Evolutionary conservation across 1,140 invertebrate genomes (phyloP).

Genomic region (Lycorma delicatula): DNA sequence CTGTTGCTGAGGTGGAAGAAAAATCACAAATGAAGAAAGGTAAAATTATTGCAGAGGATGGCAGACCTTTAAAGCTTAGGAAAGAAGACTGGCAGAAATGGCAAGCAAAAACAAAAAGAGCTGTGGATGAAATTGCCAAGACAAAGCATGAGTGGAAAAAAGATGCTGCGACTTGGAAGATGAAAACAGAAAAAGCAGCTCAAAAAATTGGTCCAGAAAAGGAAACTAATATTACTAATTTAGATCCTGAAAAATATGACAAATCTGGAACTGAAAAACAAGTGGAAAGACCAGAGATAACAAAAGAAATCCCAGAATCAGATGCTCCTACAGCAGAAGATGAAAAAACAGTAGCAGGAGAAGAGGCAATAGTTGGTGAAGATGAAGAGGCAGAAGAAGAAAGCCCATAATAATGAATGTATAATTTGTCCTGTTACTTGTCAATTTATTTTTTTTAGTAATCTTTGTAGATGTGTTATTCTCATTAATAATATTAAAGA

Average conservation of each 20-base stretch:
- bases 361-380: neutral
- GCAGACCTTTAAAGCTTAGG: neutral
- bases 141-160: neutral
- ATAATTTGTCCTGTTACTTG: too few relatives aligned
- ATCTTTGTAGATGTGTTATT: too few relatives aligned
- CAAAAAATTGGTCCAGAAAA: neutral
- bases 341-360: neutral
- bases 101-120: neutral
- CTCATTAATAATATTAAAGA: too few relatives aligned
- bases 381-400: neutral
- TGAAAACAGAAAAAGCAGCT: neutral
- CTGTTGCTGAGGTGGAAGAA: neutral
- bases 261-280: too few relatives aligned
- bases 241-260: too few relatives aligned
- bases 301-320: too few relatives aligned
- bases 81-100: neutral
- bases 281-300: too few relatives aligned
- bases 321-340: too few relatives aligned
- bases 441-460: too few relatives aligned
- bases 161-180: neutral
- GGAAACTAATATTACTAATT: too few relatives aligned
- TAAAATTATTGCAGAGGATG: neutral
- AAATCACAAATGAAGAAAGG: neutral
- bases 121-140: neutral
- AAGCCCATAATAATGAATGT: too few relatives aligned